Evolutionary conservation across 2,888 invertebrate species (phyloP).

Genomic region (Alitta virens): DNA sequence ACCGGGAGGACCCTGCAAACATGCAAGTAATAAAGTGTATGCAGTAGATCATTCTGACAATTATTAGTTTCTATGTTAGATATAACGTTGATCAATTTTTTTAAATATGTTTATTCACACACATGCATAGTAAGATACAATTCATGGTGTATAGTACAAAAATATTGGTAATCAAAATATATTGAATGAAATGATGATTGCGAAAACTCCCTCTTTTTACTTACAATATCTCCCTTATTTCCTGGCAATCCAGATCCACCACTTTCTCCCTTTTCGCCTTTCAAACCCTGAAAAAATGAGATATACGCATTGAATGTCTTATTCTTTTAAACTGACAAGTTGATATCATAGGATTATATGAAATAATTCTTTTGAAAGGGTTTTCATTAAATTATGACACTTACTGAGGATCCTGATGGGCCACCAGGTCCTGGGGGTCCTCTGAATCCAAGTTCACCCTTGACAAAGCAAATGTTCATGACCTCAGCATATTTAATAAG

Average conservation of each 20-base stretch:
- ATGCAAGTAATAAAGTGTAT: no score
- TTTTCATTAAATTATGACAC: not conserved
- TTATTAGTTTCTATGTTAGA: not conserved
- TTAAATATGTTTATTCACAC: no score
- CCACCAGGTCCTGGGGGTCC: conserved; percentile 7
- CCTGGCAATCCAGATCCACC: conserved; percentile 20
- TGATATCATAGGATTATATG: no score
- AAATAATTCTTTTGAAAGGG: no score
- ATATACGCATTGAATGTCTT: no score
- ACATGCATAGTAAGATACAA: no score
- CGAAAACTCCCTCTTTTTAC: not conserved
- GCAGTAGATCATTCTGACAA: no score
- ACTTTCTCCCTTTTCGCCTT: conserved; percentile 18
- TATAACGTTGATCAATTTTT: not conserved
- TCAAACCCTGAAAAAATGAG: conserved; percentile 14
- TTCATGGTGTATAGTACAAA: no score
- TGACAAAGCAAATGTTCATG: no score
- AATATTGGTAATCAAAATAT: not conserved
- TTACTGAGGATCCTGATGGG: not conserved
- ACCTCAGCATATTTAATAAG: no score
- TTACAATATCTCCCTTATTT: conserved; percentile 23
- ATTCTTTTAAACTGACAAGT: no score
- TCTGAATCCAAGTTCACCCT: conserved; percentile 10
- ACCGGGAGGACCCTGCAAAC: conserved; percentile 26
- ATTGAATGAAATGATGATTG: not conserved